These are phyloP conservation scores for Xanthostigma xanthostigma DNA, from an alignment of 2,888 invertebrate genomes.

Conservation along the genomic window DNA sequence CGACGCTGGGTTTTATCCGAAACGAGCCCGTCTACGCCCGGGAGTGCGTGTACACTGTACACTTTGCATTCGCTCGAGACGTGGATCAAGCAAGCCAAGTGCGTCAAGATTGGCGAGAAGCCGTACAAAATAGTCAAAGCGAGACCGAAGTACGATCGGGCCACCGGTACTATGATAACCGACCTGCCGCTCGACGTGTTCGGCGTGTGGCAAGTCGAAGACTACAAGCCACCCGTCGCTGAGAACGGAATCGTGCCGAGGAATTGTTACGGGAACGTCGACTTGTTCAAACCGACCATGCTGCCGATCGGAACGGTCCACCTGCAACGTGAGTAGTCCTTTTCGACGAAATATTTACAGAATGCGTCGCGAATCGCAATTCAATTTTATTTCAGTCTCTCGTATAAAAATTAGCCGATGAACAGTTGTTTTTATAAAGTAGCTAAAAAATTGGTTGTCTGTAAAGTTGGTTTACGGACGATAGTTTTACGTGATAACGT, in stretches of 20 bases:
- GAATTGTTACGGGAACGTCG: slow-evolving; percentile 96
- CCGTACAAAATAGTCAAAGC: slow-evolving; percentile 92
- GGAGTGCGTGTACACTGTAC: slow-evolving; percentile 74
- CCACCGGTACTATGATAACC: slow-evolving; percentile 44
- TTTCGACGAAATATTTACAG: no score
- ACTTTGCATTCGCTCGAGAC: slow-evolving; percentile 76
- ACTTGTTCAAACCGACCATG: slow-evolving; percentile 87
- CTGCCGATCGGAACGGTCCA: slow-evolving; percentile 82
- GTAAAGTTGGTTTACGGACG: no score
- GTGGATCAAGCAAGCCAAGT: slow-evolving; percentile 86
- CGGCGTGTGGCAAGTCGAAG: slow-evolving; percentile 90
- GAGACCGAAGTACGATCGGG: slow-evolving; percentile 75
- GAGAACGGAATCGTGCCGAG: slow-evolving; percentile 85
- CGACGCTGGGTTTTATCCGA: no score
- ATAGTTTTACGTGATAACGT: no score
- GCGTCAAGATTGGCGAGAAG: slow-evolving; percentile 68
- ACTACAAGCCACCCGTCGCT: slow-evolving; percentile 81
- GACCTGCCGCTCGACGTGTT: slow-evolving; percentile 73
- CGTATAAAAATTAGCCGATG: no score
- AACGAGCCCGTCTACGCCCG: slow-evolving; percentile 80
- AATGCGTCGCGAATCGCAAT: no score
- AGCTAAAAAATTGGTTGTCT: no score
- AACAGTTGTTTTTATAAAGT: no score
- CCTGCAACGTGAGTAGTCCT: slow-evolving; percentile 59
- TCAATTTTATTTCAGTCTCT: no score